Conservation (phyloP, 2,797 vertebrate genomes). For the Pteronotus mesoamericanus region DNA sequence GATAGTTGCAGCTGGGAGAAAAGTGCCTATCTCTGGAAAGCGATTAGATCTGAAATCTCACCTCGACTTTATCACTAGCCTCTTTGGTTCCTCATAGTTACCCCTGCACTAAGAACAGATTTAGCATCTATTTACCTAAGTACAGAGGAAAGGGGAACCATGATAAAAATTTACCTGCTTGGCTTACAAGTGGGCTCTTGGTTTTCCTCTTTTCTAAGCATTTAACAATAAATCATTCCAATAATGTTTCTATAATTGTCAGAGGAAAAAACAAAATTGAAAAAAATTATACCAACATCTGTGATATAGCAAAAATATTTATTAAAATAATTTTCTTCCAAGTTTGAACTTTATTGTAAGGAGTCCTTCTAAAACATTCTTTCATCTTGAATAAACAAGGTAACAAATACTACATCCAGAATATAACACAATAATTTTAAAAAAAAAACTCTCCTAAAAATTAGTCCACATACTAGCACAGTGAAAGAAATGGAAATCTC, state of each 20-base stretch:
- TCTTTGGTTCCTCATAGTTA: not conserved
- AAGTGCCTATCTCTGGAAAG: not conserved
- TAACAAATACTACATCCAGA: not conserved
- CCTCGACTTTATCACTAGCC: not conserved
- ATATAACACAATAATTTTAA: not conserved
- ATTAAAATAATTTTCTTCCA: constrained; percentile 65
- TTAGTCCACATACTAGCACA: not conserved
- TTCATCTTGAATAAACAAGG: not conserved
- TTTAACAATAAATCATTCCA: not conserved
- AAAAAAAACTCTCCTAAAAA: not conserved
- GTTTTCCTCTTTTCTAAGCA: not conserved
- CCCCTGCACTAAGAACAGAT: not conserved
- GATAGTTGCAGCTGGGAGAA: not conserved
- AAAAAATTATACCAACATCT: constrained; percentile 48
- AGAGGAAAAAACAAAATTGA: not conserved
- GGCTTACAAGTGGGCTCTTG: not conserved
- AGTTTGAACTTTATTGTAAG: constrained; percentile 31
- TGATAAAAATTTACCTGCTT: not conserved
- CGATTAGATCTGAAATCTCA: not conserved
- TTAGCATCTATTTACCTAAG: not conserved
- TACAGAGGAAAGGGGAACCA: not conserved
- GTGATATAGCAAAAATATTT: constrained; percentile 55
- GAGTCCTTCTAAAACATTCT: not conserved
- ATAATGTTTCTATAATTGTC: not conserved
- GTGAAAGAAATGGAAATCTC: not conserved